A percentile compares a stretch with the other conserved stretches of the same genome.
Conservation (phyloP, 2,888 invertebrate genomes). For the Coecobrya sp. region DNA sequence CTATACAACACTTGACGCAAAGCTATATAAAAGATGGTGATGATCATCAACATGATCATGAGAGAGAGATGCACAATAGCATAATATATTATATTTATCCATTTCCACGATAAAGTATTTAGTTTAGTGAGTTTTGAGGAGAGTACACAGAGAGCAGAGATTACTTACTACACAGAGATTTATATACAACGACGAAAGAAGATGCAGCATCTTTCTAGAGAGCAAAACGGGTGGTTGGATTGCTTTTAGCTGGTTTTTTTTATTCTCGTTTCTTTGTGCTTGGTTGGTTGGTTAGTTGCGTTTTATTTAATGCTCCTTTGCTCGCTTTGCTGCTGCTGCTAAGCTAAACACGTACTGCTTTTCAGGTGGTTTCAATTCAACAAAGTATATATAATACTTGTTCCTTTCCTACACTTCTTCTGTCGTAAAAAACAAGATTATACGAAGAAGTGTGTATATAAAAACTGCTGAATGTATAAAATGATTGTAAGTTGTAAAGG, state of each 20-base stretch:
- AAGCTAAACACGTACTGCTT: not conserved
- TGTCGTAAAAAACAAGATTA: constrained; percentile 11
- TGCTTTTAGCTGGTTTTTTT: constrained; percentile 6
- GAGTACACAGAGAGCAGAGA: not conserved
- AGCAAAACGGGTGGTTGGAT: not conserved
- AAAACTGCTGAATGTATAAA: not conserved
- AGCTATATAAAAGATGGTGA: not conserved
- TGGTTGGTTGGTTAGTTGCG: constrained; percentile 34
- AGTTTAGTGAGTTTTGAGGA: not conserved
- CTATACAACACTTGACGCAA: constrained; percentile 31
- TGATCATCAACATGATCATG: too few relatives aligned
- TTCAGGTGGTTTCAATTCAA: constrained; percentile 24
- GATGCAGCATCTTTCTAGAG: not conserved
- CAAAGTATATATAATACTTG: not conserved
- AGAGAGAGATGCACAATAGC: too few relatives aligned
- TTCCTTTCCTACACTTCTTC: not conserved
- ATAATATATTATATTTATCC: not conserved
- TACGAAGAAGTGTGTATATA: not conserved
- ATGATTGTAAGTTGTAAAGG: too few relatives aligned
- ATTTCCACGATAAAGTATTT: constrained; percentile 4
- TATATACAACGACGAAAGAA: too few relatives aligned
- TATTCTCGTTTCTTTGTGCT: constrained; percentile 32
- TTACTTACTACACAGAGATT: too few relatives aligned
- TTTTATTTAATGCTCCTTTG: not conserved
- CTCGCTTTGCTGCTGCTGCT: not conserved